phyloP scores from a whole-genome alignment of 2,888 invertebrate genomes.

The Gymnocheta viridis region DNA sequence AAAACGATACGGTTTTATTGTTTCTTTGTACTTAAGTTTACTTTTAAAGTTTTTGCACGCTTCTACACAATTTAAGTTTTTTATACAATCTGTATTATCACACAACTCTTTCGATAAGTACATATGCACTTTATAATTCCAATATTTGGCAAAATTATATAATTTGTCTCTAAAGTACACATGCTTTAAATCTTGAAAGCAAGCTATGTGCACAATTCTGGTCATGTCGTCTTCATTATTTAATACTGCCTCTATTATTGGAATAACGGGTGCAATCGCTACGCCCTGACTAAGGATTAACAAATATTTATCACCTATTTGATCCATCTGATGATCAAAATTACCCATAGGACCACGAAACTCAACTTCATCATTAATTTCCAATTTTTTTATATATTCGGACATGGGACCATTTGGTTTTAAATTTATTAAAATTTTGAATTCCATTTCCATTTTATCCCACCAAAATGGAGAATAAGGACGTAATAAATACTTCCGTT shows the following conservation, averaged over 20 bases:
- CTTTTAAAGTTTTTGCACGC: slow-evolving; percentile 73
- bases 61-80: slow-evolving; percentile 51
- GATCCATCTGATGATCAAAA: slow-evolving; percentile 67
- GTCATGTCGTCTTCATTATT: slow-evolving; percentile 87
- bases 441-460: slow-evolving; percentile 78
- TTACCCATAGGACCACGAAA: slow-evolving; percentile 88
- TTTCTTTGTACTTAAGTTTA: slow-evolving; percentile 77
- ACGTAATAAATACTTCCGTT: slow-evolving; percentile 73
- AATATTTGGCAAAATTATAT: slow-evolving; percentile 84
- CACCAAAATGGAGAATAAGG: slow-evolving; percentile 81
- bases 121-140: slow-evolving; percentile 89
- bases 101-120: slow-evolving; percentile 83
- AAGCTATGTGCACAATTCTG: slow-evolving; percentile 85
- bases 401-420: slow-evolving; percentile 85
- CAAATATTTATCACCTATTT: slow-evolving; percentile 73
- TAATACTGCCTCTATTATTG: slow-evolving; percentile 85
- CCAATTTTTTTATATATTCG: slow-evolving; percentile 82
- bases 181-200: slow-evolving; percentile 84
- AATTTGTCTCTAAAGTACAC: slow-evolving; percentile 86
- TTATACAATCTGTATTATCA: slow-evolving; percentile 44
- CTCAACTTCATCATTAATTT: slow-evolving; percentile 83
- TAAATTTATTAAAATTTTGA: slow-evolving; percentile 85
- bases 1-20: slow-evolving; percentile 70
- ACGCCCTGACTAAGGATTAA: slow-evolving; percentile 88
- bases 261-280: slow-evolving; percentile 88